Percentiles rank a stretch among this genome's conserved stretches.
Evolutionary conservation across 2,797 vertebrate species (phyloP).

Genomic region (Dendrocincla fuliginosa): DNA sequence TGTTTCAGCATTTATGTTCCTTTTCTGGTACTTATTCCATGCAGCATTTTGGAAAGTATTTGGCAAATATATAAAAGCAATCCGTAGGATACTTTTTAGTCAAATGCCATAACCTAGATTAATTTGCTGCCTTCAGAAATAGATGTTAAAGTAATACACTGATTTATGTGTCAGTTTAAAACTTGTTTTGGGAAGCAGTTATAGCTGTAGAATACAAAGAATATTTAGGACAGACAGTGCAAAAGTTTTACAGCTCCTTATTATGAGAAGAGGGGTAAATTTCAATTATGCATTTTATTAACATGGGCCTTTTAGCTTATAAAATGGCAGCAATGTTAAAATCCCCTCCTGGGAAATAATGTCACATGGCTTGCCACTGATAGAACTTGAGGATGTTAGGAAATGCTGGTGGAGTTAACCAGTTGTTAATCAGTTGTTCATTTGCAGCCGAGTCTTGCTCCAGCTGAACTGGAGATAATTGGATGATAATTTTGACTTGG

Average conservation of each 20-base stretch:
- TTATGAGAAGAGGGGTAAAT: not conserved
- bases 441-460: not conserved
- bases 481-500: not conserved
- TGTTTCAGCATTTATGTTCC: not conserved
- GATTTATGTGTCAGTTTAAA: not conserved
- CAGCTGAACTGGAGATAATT: not conserved
- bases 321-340: conserved; percentile 26
- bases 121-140: conserved; percentile 16
- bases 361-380: not conserved
- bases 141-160: not conserved
- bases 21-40: conserved; percentile 9
- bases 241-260: not conserved
- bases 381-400: not conserved
- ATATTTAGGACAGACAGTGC: not conserved
- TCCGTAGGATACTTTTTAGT: not conserved
- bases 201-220: not conserved
- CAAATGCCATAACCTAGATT: not conserved
- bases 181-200: not conserved
- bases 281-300: conserved; percentile 46
- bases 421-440: not conserved
- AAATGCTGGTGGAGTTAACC: conserved; percentile 6
- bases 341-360: conserved; percentile 29
- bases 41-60: not conserved
- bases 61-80: not conserved
- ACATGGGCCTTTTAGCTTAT: not conserved